A percentile compares a stretch with the other conserved stretches of the same genome.
phyloP scores from a whole-genome alignment of 2,888 invertebrate genomes.

The Oligia fasciuncula region DNA sequence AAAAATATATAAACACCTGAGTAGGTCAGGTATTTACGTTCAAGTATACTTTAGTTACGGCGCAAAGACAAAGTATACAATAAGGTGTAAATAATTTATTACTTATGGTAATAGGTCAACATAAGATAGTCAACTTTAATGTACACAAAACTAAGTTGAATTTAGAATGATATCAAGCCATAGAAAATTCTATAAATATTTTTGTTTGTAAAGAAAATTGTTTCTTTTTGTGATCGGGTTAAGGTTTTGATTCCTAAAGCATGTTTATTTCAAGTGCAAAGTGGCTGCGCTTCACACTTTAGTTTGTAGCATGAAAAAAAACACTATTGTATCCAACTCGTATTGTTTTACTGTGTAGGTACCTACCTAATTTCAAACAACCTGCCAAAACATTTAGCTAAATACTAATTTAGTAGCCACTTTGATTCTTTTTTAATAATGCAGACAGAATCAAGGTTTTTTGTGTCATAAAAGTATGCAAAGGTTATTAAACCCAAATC shows the following conservation, averaged over 20 bases:
- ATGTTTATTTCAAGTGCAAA: slow-evolving; percentile 3
- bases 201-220: not conserved
- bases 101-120: not conserved
- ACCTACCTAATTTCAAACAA: not conserved
- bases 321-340: not conserved
- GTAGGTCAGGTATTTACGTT: slow-evolving; percentile 48
- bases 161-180: not conserved
- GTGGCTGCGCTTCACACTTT: not conserved
- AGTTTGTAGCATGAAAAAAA: not conserved
- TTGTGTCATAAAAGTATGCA: not conserved
- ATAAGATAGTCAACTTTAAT: not conserved
- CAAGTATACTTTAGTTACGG: slow-evolving; percentile 16
- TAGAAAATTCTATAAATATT: not conserved
- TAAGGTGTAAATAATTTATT: slow-evolving; percentile 14
- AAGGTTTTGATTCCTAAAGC: not conserved
- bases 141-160: not conserved
- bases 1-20: slow-evolving; percentile 38
- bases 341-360: not conserved
- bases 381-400: not conserved
- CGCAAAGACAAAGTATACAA: slow-evolving; percentile 4
- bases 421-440: not conserved
- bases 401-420: not conserved
- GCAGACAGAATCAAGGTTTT: not conserved
- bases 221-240: not conserved
- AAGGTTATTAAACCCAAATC: slow-evolving; percentile 38